Conservation (phyloP, 1,140 invertebrate genomes). For the Drosophila murphyi region DNA sequence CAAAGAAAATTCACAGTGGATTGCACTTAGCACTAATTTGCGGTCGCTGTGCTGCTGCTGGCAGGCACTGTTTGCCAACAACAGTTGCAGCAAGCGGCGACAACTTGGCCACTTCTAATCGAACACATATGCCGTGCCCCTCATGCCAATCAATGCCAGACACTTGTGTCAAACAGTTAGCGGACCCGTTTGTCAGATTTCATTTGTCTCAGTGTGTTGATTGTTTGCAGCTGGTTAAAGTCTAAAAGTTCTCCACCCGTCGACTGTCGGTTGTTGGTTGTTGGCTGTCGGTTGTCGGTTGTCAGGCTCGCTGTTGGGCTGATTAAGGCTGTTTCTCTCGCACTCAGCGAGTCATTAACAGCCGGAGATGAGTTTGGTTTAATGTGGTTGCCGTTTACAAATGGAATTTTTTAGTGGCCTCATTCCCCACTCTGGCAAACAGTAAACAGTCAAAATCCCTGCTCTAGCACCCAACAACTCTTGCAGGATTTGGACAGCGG, state of each 20-base stretch:
- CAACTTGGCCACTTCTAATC: conserved; percentile 34
- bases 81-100: conserved; percentile 58
- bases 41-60: conserved; percentile 51
- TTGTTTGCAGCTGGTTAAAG: conserved; percentile 61
- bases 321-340: conserved; percentile 51
- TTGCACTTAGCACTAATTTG: conserved; percentile 80
- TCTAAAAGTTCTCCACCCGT: conserved; percentile 11
- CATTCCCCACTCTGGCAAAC: conserved; percentile 12
- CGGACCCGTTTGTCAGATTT: conserved; percentile 56
- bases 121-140: conserved; percentile 8
- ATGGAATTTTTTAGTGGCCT: conserved; percentile 79
- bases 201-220: conserved; percentile 65
- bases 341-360: conserved; percentile 76
- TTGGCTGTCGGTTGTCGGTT: neutral
- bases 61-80: conserved; percentile 4
- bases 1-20: conserved; percentile 31
- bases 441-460: conserved; percentile 49
- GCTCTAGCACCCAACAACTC: conserved; percentile 17
- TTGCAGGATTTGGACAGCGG: conserved; percentile 69
- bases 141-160: neutral
- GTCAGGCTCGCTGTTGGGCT: conserved; percentile 24
- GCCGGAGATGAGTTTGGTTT: conserved; percentile 82
- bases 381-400: conserved; percentile 79
- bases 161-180: conserved; percentile 43
- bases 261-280: too few relatives aligned